Evolutionary conservation across 30 jellyfish, hydroid and myxozoan genomes (phyloP).

Genomic region (Mastigias papua): DNA sequence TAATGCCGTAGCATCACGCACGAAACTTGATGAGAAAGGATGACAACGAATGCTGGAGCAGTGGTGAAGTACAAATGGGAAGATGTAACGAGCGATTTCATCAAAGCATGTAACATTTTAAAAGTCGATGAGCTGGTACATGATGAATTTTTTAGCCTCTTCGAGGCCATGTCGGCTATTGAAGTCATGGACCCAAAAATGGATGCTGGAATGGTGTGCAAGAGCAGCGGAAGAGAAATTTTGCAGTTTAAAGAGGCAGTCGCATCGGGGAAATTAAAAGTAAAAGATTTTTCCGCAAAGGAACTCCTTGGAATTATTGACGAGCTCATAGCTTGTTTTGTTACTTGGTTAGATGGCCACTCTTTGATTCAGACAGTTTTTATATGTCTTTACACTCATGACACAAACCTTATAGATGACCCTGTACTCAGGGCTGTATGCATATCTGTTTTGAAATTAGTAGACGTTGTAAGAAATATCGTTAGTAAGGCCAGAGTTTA

Average conservation of each 20-base stretch:
- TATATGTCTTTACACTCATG: slow-evolving; percentile 84
- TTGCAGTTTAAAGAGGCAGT: slow-evolving; percentile 78
- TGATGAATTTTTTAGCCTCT: slow-evolving; percentile 88
- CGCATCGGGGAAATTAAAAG: slow-evolving; percentile 75
- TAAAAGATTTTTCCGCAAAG: slow-evolving; percentile 65
- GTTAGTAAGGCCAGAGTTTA: slow-evolving; percentile 87
- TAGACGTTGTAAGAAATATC: slow-evolving; percentile 76
- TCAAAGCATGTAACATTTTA: slow-evolving; percentile 51
- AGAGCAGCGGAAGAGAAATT: slow-evolving; percentile 61
- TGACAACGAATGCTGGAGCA: too few species aligned
- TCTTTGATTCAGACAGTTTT: slow-evolving; percentile 89
- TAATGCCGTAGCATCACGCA: too few species aligned
- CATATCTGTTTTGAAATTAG: slow-evolving; percentile 78
- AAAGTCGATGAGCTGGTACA: slow-evolving; percentile 88
- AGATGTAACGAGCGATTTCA: slow-evolving; percentile 62
- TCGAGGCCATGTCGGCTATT: slow-evolving; percentile 98
- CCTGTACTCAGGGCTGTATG: slow-evolving; percentile 81
- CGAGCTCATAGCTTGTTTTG: slow-evolving; percentile 90
- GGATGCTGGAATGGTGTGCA: slow-evolving; percentile 98
- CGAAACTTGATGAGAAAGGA: too few species aligned
- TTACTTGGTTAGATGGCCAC: slow-evolving; percentile 97
- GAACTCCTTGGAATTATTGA: slow-evolving; percentile 89
- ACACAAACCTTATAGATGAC: slow-evolving; percentile 80
- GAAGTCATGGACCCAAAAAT: slow-evolving; percentile 96
- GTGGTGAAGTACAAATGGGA: slow-evolving; percentile 76